A percentile compares a stretch with the other conserved stretches of the same genome.
These are phyloP conservation scores for Dryas iulia DNA, from an alignment of 1,140 invertebrate genomes.

Conservation along the genomic window DNA sequence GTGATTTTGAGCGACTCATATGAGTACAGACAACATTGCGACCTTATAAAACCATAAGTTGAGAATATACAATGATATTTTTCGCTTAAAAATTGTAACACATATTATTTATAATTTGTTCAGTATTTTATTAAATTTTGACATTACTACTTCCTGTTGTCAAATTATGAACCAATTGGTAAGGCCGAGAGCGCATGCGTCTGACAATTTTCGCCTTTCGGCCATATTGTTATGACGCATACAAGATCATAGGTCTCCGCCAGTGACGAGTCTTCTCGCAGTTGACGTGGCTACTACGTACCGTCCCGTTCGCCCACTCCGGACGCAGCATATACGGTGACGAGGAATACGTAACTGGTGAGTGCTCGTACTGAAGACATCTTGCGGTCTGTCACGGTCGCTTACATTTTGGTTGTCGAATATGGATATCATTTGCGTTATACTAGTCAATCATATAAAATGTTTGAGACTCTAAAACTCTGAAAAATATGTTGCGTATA, in stretches of 20 bases:
- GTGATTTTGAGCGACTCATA: too few relatives aligned
- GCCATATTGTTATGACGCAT: constrained; percentile 87
- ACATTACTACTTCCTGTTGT: constrained; percentile 41
- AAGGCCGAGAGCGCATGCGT: constrained; percentile 66
- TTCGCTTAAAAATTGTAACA: too few relatives aligned
- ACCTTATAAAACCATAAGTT: too few relatives aligned
- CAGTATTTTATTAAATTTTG: constrained; percentile 14
- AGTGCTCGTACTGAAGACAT: constrained; percentile 86
- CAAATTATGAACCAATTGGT: constrained; percentile 32
- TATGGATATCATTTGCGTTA: constrained; percentile 54
- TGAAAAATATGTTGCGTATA: constrained; percentile 63
- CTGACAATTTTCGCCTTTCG: constrained; percentile 78
- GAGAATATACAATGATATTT: too few relatives aligned
- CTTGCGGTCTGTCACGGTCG: constrained; percentile 86
- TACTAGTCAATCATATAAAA: constrained; percentile 45
- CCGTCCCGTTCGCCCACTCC: constrained; percentile 94
- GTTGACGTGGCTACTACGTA: constrained; percentile 97
- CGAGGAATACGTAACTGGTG: constrained; percentile 97
- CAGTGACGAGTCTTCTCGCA: constrained; percentile 94
- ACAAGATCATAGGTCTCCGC: constrained; percentile 83
- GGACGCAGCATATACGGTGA: constrained; percentile 95
- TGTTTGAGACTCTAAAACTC: constrained; percentile 48
- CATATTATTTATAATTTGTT: too few relatives aligned
- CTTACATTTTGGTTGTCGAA: constrained; percentile 64
- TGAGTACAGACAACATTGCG: too few relatives aligned